Base-by-base conservation (phyloP, 1,140 invertebrate genomes). In the Neodiprion virginianus region DNA sequence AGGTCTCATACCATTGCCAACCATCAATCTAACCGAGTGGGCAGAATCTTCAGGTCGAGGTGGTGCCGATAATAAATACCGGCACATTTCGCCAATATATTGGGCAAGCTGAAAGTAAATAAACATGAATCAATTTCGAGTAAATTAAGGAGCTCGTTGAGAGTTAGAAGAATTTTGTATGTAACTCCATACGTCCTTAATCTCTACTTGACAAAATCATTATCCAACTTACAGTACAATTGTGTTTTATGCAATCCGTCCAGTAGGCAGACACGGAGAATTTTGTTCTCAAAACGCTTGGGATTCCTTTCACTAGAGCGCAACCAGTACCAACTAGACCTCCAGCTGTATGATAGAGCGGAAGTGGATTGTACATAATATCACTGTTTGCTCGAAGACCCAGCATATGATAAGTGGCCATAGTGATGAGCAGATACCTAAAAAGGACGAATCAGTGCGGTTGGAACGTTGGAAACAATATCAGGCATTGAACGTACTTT, bases 81-180 rank as follows among this genome's bases (percentile, higher is more conserved):
- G 90, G 83, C 94, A 95, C 79, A 95, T 94, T 86, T 96, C 95
- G 8, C 95, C 95, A 81, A 96, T 94, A 79, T 96, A 96, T 81
- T 95, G 93, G 4, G 91, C 91, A 72, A 91, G 89, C 93, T 95
- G 78, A 48, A 76, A 79, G 79, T 53, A 80, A 66, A 65, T 12
- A 67, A 53, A 40, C 11, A 74, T 65, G 1, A 7, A 40, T 40
- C 5, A 61, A 48, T 69, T 68, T 69, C 1, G 66, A 0, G n/a
- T 75, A 75, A 7, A 74, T 23, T 14, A 40, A 23, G 50, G 12
- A 40, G 50, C n/a, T 17, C 2, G 5, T 40, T 40, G 28, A 21
- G 53, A 61, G 53, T 5, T 8, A 12, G 5, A 61, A 12, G 53
- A 17, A n/a, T 1, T 72, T 11, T 49, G 47, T 21, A 50, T 9